phyloP scores from a whole-genome alignment of 2,888 invertebrate genomes.

The Hoplodrina ambigua region DNA sequence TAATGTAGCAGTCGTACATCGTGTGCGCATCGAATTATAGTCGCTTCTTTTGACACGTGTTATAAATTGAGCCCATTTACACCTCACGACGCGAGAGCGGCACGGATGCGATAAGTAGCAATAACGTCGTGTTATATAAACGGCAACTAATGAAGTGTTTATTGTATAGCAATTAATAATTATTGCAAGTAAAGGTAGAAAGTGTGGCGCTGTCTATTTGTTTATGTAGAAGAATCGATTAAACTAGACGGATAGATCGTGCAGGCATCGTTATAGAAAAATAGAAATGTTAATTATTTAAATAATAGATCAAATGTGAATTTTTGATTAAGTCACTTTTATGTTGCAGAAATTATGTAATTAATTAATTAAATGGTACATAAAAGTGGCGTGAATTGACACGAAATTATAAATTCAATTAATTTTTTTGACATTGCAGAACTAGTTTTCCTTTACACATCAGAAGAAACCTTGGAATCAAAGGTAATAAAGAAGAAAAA shows the following conservation, averaged over 20 bases:
- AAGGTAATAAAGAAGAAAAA: conserved; percentile 34
- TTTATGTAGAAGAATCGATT: conserved; percentile 6
- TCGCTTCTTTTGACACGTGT: conserved; percentile 78
- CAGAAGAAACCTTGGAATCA: conserved; percentile 34
- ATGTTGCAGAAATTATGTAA: neutral
- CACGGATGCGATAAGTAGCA: conserved; percentile 62
- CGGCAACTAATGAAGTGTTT: conserved; percentile 47
- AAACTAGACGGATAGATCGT: neutral
- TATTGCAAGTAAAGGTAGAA: conserved; percentile 30
- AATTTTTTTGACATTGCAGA: conserved; percentile 10
- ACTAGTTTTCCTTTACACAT: conserved; percentile 42
- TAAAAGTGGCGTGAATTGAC: neutral
- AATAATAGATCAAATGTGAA: conserved; percentile 22
- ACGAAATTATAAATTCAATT: conserved; percentile 8
- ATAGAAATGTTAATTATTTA: conserved; percentile 20
- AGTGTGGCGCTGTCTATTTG: conserved; percentile 7
- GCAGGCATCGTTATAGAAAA: conserved; percentile 4
- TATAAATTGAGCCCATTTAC: conserved; percentile 83
- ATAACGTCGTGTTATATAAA: conserved; percentile 59
- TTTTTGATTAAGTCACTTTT: conserved; percentile 12
- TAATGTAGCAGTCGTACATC: conserved; percentile 31
- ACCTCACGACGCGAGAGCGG: conserved; percentile 76
- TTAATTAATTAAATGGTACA: neutral
- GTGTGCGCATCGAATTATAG: conserved; percentile 58
- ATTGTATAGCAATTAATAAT: conserved; percentile 40